Conservation (phyloP, 2,113 vertebrate species). For the Tyrannus savana region DNA sequence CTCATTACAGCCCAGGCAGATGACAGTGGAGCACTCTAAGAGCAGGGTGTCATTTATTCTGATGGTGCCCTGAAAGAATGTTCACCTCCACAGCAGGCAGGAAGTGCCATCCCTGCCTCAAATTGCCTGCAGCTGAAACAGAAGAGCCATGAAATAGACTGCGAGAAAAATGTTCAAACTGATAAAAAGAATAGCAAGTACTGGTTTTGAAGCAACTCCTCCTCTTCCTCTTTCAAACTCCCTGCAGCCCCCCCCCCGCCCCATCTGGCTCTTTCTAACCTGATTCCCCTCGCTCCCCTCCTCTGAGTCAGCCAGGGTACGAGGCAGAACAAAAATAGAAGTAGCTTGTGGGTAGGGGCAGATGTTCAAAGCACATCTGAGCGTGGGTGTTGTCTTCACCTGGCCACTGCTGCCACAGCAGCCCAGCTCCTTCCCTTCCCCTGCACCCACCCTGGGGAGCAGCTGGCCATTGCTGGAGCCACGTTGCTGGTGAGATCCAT, state of each 20-base stretch:
- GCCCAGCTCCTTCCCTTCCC: neutral
- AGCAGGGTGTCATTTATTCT: slow-evolving; percentile 15
- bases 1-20: neutral
- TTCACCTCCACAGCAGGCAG: neutral
- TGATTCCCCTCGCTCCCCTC: neutral
- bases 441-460: neutral
- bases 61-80: slow-evolving; percentile 26
- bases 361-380: neutral
- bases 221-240: slow-evolving; percentile 23
- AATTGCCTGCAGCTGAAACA: slow-evolving; percentile 8
- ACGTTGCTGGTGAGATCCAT: rapidly evolving
- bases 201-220: neutral
- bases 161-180: neutral
- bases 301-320: slow-evolving; percentile 6
- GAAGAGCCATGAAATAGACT: neutral
- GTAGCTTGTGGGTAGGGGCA: slow-evolving; percentile 15
- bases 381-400: neutral
- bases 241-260: neutral
- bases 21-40: neutral
- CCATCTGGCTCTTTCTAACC: neutral
- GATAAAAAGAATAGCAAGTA: neutral
- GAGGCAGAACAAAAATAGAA: neutral
- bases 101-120: slow-evolving; percentile 22
- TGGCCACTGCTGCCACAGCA: neutral
- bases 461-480: neutral